Evolutionary conservation across 1,140 invertebrate genomes (phyloP).

Genomic region (Eurosta solidaginis): DNA sequence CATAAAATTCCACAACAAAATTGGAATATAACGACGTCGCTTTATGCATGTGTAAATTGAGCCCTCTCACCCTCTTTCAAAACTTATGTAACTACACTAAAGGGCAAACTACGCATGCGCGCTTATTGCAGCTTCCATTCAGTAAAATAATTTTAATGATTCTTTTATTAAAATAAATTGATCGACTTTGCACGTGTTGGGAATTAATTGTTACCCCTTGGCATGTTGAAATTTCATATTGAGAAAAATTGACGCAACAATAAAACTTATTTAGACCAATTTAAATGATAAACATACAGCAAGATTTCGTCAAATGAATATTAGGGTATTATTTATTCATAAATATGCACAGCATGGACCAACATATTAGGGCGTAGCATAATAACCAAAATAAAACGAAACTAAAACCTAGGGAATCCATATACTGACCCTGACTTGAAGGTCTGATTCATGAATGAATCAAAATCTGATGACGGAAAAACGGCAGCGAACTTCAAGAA

Average conservation of each 20-base stretch:
- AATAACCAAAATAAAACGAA: too few relatives aligned
- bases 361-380: too few relatives aligned
- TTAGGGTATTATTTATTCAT: background rate
- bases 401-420: too few relatives aligned
- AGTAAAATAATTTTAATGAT: conserved; percentile 24
- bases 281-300: background rate
- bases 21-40: background rate
- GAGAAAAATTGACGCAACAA: background rate
- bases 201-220: background rate
- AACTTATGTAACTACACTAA: too few relatives aligned
- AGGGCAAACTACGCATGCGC: background rate
- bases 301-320: background rate
- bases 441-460: too few relatives aligned
- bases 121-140: background rate
- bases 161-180: conserved; percentile 28
- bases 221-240: background rate
- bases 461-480: too few relatives aligned
- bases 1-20: background rate
- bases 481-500: too few relatives aligned
- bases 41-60: background rate
- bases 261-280: background rate
- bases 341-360: too few relatives aligned
- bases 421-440: too few relatives aligned
- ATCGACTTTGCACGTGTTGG: background rate
- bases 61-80: background rate